Percentiles rank a stretch among this genome's conserved stretches.
Evolutionary conservation across 1,140 invertebrate genomes (phyloP).

Genomic region (Drosophila serrata): DNA sequence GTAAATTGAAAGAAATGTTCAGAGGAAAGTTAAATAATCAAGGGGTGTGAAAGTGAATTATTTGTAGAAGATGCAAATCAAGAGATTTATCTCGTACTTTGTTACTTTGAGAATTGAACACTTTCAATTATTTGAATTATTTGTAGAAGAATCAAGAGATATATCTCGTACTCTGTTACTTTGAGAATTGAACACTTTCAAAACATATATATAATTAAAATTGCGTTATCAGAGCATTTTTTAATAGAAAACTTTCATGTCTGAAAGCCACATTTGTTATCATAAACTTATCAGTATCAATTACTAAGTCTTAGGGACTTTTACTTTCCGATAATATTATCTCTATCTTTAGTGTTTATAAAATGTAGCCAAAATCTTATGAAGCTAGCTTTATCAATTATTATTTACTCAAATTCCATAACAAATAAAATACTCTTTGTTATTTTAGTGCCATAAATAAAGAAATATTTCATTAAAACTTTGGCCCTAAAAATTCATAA

Average conservation of each 20-base stretch:
- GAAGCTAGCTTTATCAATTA: neutral
- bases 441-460: neutral
- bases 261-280: neutral
- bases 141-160: neutral
- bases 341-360: neutral
- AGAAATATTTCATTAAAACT: neutral
- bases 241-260: neutral
- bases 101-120: neutral
- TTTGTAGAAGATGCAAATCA: neutral
- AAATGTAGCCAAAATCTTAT: neutral
- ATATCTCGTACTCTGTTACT: neutral
- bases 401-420: neutral
- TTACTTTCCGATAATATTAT: constrained; percentile 4
- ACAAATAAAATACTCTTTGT: neutral
- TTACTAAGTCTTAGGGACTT: neutral
- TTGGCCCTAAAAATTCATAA: too few relatives aligned
- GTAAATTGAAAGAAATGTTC: neutral
- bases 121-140: too few relatives aligned
- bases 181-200: too few relatives aligned
- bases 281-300: neutral
- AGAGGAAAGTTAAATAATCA: neutral
- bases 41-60: too few relatives aligned
- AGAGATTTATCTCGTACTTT: neutral
- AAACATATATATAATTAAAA: too few relatives aligned
- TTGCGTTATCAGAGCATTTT: neutral